A percentile compares a stretch with the other conserved stretches of the same genome.
Evolutionary conservation across 1,140 invertebrate genomes (phyloP).

Genomic region (Drosophila triauraria): DNA sequence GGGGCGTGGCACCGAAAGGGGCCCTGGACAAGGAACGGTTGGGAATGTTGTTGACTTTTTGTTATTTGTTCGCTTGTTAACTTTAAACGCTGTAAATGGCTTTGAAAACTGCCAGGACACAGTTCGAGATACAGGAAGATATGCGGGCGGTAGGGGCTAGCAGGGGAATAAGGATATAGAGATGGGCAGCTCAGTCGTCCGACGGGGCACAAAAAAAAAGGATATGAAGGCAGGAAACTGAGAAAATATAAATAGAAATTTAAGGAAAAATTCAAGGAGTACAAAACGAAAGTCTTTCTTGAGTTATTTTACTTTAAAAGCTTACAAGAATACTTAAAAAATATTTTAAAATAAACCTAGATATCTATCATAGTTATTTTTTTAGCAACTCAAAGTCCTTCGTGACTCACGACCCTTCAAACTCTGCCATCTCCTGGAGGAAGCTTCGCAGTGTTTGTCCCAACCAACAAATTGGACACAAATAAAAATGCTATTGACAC

Average conservation of each 20-base stretch:
- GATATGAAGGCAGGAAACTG: not conserved
- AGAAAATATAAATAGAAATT: too few relatives aligned
- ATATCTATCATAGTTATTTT: too few relatives aligned
- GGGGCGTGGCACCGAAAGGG: not conserved
- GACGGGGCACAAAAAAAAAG: too few relatives aligned
- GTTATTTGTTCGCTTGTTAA: slow-evolving; percentile 82
- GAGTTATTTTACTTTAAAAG: too few relatives aligned
- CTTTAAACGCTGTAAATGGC: slow-evolving; percentile 81
- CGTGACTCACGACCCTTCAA: slow-evolving; percentile 22
- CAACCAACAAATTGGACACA: slow-evolving; percentile 80
- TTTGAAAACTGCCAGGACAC: slow-evolving; percentile 76
- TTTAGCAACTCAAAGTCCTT: not conserved
- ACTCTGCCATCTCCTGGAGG: slow-evolving; percentile 8
- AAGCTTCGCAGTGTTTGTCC: slow-evolving; percentile 44
- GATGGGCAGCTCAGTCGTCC: slow-evolving; percentile 3
- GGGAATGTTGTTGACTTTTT: slow-evolving; percentile 75
- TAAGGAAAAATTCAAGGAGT: too few relatives aligned
- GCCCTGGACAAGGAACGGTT: slow-evolving; percentile 17
- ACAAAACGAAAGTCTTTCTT: too few relatives aligned
- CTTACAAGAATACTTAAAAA: not conserved
- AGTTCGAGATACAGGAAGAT: slow-evolving; percentile 11
- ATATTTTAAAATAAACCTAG: not conserved
- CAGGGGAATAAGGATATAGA: slow-evolving; percentile 1
- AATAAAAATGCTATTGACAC: slow-evolving; percentile 84
- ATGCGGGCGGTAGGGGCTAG: not conserved